These are phyloP conservation scores for Callinectes sapidus DNA, from an alignment of 2,888 invertebrate species.

Conservation along the genomic window DNA sequence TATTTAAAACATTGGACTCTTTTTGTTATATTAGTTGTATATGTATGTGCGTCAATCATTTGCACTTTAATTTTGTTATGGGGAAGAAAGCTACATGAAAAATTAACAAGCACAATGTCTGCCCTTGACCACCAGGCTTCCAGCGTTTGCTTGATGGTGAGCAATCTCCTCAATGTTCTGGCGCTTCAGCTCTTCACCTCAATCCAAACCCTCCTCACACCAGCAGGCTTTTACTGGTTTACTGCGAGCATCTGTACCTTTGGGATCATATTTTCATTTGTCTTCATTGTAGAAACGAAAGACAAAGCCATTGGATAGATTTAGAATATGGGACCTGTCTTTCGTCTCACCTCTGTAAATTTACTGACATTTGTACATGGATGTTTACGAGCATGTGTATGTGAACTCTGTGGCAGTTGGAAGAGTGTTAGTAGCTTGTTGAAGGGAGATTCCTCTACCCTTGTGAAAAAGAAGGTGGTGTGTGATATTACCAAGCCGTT, in stretches of 20 bases:
- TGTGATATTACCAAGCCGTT: too few species aligned
- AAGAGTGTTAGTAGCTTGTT: too few species aligned
- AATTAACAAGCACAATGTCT: background rate
- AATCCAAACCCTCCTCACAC: constrained; percentile 44
- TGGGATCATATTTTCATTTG: constrained; percentile 40
- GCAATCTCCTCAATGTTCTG: constrained; percentile 38
- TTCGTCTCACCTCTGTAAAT: background rate
- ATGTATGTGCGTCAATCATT: background rate
- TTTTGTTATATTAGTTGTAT: too few species aligned
- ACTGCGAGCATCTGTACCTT: constrained; percentile 41
- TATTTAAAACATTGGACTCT: too few species aligned
- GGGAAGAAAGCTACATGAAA: background rate
- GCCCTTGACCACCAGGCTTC: constrained; percentile 32
- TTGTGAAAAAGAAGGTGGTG: too few species aligned
- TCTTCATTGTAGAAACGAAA: constrained; percentile 50
- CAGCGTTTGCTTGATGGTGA: constrained; percentile 39
- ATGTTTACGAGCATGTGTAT: background rate
- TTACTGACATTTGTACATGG: background rate
- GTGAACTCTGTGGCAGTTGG: background rate
- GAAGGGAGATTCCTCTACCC: too few species aligned
- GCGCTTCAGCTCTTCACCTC: constrained; percentile 55
- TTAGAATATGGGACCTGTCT: background rate
- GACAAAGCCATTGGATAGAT: constrained; percentile 43
- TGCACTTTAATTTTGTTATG: background rate
- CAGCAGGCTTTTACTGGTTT: constrained; percentile 55